These are phyloP conservation scores for Cephus runcator DNA, from an alignment of 2,888 invertebrate species.

Conservation along the genomic window DNA sequence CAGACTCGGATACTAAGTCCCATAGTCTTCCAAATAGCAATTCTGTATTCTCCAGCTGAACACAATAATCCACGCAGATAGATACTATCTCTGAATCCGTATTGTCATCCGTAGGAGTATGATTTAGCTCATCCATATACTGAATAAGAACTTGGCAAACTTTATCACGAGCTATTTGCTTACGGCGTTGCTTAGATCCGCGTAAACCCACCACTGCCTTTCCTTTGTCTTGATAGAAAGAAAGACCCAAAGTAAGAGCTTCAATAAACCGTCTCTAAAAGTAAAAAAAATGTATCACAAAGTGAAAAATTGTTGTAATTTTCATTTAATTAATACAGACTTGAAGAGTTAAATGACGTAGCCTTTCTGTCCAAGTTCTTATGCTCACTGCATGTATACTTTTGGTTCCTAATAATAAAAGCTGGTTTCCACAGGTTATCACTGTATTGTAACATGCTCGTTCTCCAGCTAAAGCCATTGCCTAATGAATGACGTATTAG, in stretches of 20 bases:
- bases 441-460: slow-evolving; percentile 81
- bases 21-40: slow-evolving; percentile 68
- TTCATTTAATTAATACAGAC: slow-evolving; percentile 49
- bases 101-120: slow-evolving; percentile 43
- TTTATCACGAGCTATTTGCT: slow-evolving; percentile 64
- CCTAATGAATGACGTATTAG: slow-evolving; percentile 57
- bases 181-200: slow-evolving; percentile 65
- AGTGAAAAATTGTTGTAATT: slow-evolving; percentile 49
- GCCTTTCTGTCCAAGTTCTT: slow-evolving; percentile 75
- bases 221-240: slow-evolving; percentile 72
- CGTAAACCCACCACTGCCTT: slow-evolving; percentile 73
- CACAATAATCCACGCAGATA: slow-evolving; percentile 60
- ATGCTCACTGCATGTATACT: slow-evolving; percentile 68
- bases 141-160: slow-evolving; percentile 59
- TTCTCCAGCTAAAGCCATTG: slow-evolving; percentile 81
- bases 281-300: not conserved
- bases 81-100: slow-evolving; percentile 52
- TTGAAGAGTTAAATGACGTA: slow-evolving; percentile 71
- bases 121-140: slow-evolving; percentile 60
- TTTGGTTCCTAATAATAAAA: slow-evolving; percentile 76
- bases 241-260: slow-evolving; percentile 71
- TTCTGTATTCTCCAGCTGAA: slow-evolving; percentile 63
- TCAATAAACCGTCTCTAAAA: slow-evolving; percentile 69
- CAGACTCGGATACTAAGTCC: slow-evolving; percentile 69
- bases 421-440: slow-evolving; percentile 75